Conservation (phyloP, 2,113 vertebrate genomes). For the Mionectes macconnelli region DNA sequence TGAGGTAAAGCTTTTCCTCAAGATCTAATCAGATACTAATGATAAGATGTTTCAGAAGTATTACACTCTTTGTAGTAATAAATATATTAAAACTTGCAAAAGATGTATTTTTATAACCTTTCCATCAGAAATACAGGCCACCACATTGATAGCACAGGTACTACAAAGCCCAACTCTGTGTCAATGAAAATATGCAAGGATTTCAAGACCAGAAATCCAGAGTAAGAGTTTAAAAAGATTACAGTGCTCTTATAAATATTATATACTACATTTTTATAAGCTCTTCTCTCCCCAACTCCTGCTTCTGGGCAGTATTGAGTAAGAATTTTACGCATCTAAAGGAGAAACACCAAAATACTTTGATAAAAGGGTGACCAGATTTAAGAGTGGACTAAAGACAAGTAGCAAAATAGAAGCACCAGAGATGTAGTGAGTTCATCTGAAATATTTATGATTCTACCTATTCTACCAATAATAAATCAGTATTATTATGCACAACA, state of each 20-base stretch:
- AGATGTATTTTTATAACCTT: neutral
- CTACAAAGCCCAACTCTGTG: neutral
- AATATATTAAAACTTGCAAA: neutral
- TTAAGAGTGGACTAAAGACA: neutral
- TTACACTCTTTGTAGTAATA: neutral
- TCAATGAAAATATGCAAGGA: neutral
- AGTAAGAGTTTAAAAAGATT: neutral
- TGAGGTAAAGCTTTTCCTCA: neutral
- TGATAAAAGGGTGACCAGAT: neutral
- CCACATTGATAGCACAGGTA: rapidly evolving
- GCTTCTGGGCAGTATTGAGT: neutral
- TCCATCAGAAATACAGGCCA: neutral
- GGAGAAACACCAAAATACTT: neutral
- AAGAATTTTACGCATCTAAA: neutral
- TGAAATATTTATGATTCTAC: neutral
- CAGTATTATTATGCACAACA: neutral
- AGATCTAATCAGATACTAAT: neutral
- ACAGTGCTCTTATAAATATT: neutral
- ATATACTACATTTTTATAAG: neutral
- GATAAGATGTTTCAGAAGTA: neutral
- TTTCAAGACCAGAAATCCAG: neutral
- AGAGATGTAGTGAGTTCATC: neutral
- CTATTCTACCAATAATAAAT: neutral
- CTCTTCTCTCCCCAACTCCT: neutral
- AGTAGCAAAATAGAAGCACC: neutral